Percentiles rank a stretch among this genome's conserved stretches.
phyloP scores from a whole-genome alignment of 2,113 vertebrate genomes.

The Nicator chloris region DNA sequence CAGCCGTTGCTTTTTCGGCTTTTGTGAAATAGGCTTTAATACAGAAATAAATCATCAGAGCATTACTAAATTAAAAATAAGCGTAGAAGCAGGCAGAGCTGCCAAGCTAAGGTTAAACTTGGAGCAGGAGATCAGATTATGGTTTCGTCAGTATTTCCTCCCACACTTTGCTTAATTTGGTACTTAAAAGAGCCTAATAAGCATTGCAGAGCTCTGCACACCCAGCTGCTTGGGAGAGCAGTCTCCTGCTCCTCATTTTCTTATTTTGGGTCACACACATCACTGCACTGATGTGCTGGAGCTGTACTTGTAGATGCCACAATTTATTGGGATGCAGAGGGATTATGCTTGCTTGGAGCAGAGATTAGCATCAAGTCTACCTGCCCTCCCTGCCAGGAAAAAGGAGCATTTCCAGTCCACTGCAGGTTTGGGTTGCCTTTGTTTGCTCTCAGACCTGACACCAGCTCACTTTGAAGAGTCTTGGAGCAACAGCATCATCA shows the following conservation, averaged over 20 bases:
- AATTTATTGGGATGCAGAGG: background rate
- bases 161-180: conserved; percentile 38
- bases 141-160: conserved; percentile 32
- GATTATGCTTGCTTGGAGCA: background rate
- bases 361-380: background rate
- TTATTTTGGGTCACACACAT: background rate
- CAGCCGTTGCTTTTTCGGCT: background rate
- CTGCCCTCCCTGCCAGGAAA: background rate
- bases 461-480: background rate
- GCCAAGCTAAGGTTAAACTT: conserved; percentile 32
- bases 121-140: conserved; percentile 17
- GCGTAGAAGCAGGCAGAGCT: background rate
- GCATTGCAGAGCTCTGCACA: background rate
- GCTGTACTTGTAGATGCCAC: background rate
- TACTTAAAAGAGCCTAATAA: conserved; percentile 12
- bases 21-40: background rate
- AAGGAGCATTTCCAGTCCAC: background rate
- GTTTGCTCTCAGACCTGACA: background rate
- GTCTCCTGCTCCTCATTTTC: background rate
- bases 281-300: background rate
- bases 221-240: conserved; percentile 30
- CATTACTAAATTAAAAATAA: conserved; percentile 31
- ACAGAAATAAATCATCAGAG: conserved; percentile 30
- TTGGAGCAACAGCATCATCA: background rate
- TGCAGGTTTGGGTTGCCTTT: background rate